Conservation (phyloP, 2,797 vertebrate genomes). For the Mus spretus region DNA sequence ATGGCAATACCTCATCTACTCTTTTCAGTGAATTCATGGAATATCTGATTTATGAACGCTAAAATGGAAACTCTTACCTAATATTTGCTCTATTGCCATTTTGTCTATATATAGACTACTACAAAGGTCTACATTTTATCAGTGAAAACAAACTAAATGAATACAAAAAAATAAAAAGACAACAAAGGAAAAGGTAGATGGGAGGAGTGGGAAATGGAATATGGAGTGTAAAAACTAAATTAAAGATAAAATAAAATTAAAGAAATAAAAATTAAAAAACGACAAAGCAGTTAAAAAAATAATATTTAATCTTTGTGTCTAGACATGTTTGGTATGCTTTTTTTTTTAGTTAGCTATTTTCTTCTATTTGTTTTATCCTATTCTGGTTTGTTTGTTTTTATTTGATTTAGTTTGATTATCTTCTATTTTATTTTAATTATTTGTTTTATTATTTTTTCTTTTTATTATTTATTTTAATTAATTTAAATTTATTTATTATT, state of each 20-base stretch:
- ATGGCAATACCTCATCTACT: slow-evolving; percentile 20
- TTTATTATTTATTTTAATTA: background rate
- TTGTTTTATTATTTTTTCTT: background rate
- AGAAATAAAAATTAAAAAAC: too few relatives aligned
- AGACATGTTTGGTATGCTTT: background rate
- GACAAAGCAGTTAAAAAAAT: too few relatives aligned
- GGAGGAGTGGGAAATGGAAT: too few relatives aligned
- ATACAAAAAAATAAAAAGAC: background rate
- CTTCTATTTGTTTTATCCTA: background rate
- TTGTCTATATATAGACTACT: slow-evolving; percentile 5
- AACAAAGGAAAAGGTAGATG: background rate
- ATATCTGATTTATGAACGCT: slow-evolving; percentile 19
- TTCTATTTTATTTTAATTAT: background rate
- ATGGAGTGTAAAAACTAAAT: too few relatives aligned
- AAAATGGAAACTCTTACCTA: slow-evolving; percentile 28
- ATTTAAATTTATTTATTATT: background rate
- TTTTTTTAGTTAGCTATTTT: background rate
- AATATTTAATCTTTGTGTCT: background rate
- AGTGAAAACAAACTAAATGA: background rate
- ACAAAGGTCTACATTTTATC: background rate
- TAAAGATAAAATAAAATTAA: too few relatives aligned
- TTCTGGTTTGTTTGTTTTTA: background rate
- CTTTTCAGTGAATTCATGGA: slow-evolving; percentile 18
- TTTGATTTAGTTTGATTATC: background rate
- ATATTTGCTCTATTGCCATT: slow-evolving; percentile 40